phyloP scores from a whole-genome alignment of 1,140 invertebrate species.

The Drosophila lacertosa region DNA sequence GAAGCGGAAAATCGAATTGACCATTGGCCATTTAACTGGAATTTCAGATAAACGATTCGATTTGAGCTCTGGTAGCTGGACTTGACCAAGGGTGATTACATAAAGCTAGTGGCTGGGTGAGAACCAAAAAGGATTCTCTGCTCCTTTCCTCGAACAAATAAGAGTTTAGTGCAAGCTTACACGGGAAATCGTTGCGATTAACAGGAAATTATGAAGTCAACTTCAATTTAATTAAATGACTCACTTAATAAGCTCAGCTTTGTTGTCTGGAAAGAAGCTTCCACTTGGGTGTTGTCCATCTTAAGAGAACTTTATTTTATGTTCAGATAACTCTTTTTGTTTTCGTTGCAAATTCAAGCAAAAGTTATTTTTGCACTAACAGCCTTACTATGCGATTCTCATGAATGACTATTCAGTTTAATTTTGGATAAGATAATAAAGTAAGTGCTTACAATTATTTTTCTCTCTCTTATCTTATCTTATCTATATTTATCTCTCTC shows the following conservation, averaged over 20 bases:
- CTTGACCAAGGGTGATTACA: constrained; percentile 54
- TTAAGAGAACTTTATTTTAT: no score
- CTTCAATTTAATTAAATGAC: neutral
- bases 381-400: neutral
- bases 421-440: no score
- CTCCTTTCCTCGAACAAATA: neutral
- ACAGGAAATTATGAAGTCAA: neutral
- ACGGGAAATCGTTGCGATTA: constrained; percentile 2
- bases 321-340: no score
- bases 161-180: neutral
- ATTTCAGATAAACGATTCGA: constrained; percentile 42
- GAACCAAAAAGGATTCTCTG: constrained; percentile 10
- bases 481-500: no score
- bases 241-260: neutral
- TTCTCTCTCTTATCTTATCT: no score
- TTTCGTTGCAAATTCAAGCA: no score
- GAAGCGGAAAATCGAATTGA: constrained; percentile 74
- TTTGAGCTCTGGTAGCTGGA: constrained; percentile 17
- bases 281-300: no score
- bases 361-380: no score
- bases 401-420: no score
- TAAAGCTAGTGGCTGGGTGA: constrained; percentile 60
- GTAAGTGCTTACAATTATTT: no score
- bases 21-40: constrained; percentile 74
- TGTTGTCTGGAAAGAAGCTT: no score